These are phyloP conservation scores for Nomada ruficornis DNA, from an alignment of 2,888 invertebrate species.

Conservation along the genomic window DNA sequence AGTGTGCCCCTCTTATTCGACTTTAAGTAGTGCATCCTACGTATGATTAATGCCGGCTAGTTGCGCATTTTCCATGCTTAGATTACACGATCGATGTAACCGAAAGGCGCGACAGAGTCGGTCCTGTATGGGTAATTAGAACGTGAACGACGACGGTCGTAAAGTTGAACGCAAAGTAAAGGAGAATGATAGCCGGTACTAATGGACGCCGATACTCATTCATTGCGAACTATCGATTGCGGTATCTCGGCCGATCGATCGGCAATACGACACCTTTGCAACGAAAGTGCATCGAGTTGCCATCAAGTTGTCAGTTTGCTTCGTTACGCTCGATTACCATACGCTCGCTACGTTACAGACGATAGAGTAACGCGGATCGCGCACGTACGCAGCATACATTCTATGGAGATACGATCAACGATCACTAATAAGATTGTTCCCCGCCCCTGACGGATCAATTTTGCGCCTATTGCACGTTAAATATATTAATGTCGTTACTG, in stretches of 20 bases:
- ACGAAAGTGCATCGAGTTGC: constrained; percentile 60
- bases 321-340: constrained; percentile 63
- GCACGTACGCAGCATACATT: background rate
- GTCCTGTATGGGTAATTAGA: constrained; percentile 38
- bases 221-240: constrained; percentile 19
- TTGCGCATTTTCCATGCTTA: constrained; percentile 9
- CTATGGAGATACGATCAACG: background rate
- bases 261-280: constrained; percentile 50
- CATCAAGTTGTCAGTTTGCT: constrained; percentile 56
- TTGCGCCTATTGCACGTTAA: background rate
- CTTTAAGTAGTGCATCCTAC: background rate
- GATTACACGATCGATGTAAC: constrained; percentile 11
- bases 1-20: background rate
- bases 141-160: constrained; percentile 40
- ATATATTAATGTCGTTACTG: constrained; percentile 15
- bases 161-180: constrained; percentile 19
- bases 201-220: constrained; percentile 47
- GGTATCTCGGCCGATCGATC: constrained; percentile 53
- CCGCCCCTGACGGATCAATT: constrained; percentile 8
- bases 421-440: constrained; percentile 28
- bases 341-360: constrained; percentile 15
- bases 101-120: constrained; percentile 1
- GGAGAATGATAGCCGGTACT: background rate
- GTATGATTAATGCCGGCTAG: constrained; percentile 6
- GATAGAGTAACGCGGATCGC: constrained; percentile 49